phyloP scores from a whole-genome alignment of 2,888 invertebrate genomes.

The Chirona hameri region DNA sequence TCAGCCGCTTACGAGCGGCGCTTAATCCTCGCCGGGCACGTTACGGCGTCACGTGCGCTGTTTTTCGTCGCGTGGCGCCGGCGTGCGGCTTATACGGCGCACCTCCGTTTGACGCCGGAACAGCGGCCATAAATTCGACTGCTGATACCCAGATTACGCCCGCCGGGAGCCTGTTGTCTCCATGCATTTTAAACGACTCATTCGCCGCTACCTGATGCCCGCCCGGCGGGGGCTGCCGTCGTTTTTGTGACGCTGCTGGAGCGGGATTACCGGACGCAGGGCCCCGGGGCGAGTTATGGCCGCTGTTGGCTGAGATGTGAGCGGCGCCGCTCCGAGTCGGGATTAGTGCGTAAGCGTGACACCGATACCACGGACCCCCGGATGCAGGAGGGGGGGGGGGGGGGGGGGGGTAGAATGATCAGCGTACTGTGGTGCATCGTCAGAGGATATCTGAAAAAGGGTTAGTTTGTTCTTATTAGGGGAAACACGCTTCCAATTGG shows the following conservation, averaged over 20 bases:
- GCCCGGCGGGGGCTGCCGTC: neutral
- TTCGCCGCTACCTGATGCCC: slow-evolving; percentile 22
- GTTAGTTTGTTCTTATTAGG: too few relatives aligned
- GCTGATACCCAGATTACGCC: slow-evolving; percentile 7
- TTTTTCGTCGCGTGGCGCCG: neutral
- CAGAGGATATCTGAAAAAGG: too few relatives aligned
- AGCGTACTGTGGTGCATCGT: too few relatives aligned
- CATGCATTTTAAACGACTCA: slow-evolving; percentile 27
- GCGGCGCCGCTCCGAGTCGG: neutral
- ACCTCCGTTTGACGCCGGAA: neutral
- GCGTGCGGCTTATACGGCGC: neutral
- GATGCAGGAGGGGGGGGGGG: too few relatives aligned
- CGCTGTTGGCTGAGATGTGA: neutral
- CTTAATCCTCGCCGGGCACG: neutral
- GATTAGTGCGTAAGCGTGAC: neutral
- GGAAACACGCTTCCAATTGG: too few relatives aligned
- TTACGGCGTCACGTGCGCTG: neutral
- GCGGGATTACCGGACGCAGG: neutral
- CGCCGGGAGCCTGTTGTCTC: slow-evolving; percentile 13
- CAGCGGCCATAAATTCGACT: neutral
- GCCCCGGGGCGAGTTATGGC: neutral
- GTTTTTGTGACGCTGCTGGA: neutral
- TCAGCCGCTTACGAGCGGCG: neutral
- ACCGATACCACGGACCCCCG: neutral
- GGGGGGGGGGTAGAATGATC: too few relatives aligned